phyloP scores from a whole-genome alignment of 1,140 invertebrate species.

The Ceratitis capitata region DNA sequence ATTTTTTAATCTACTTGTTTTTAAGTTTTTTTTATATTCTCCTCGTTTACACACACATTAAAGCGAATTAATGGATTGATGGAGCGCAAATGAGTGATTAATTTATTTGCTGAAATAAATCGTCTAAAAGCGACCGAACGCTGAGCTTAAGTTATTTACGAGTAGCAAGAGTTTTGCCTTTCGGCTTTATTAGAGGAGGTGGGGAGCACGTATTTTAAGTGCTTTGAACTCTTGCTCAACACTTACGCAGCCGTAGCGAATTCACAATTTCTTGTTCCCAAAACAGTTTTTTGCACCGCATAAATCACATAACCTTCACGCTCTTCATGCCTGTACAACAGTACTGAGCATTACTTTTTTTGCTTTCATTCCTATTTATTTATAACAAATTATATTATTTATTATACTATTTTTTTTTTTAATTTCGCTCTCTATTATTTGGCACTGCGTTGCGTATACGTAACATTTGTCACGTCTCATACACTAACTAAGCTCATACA shows the following conservation, averaged over 20 bases:
- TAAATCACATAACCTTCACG: neutral
- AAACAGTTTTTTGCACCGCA: no score
- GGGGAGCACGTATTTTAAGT: neutral
- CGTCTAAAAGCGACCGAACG: neutral
- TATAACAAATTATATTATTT: no score
- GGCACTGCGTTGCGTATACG: neutral
- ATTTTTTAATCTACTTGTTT: neutral
- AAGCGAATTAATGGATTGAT: neutral
- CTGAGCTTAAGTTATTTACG: neutral
- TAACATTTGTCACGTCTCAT: neutral
- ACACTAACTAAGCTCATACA: neutral
- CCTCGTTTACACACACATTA: neutral
- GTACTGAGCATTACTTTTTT: no score
- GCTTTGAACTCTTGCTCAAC: neutral
- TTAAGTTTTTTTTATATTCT: neutral
- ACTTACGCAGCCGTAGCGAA: neutral
- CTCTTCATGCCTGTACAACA: neutral
- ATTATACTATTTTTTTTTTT: neutral
- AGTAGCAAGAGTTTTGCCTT: neutral
- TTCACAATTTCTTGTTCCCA: neutral
- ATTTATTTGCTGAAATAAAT: neutral
- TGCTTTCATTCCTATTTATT: no score
- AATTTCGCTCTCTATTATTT: neutral
- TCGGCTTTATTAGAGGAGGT: neutral
- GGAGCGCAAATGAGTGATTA: neutral